These are phyloP conservation scores for Eupithecia insigniata DNA, from an alignment of 2,888 invertebrate genomes.

Conservation along the genomic window DNA sequence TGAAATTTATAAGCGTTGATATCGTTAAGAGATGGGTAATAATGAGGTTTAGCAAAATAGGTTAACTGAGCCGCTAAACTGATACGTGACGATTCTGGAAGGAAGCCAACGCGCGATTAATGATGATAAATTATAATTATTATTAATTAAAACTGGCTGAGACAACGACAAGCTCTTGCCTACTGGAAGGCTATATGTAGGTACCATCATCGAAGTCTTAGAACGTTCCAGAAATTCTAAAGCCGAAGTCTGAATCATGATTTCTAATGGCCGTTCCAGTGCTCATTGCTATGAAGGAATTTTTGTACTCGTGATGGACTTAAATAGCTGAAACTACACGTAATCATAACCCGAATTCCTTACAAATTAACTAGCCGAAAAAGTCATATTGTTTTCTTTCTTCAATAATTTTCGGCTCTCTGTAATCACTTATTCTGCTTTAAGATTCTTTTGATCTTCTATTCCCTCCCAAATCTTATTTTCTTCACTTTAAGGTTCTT, in stretches of 20 bases:
- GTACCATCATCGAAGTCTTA: constrained; percentile 55
- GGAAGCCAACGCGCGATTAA: constrained; percentile 63
- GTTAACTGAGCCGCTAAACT: constrained; percentile 65
- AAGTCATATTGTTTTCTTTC: not conserved
- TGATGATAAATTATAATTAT: constrained; percentile 65
- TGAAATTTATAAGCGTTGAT: not conserved
- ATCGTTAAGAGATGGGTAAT: not conserved
- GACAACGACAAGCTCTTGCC: constrained; percentile 44
- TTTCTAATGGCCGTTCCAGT: constrained; percentile 59
- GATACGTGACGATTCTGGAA: constrained; percentile 64
- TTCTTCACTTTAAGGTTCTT: constrained; percentile 7
- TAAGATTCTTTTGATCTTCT: no score
- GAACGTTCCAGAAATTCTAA: constrained; percentile 63
- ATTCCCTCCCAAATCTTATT: constrained; percentile 27
- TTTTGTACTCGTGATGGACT: constrained; percentile 16
- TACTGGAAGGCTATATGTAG: constrained; percentile 47
- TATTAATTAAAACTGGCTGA: constrained; percentile 65
- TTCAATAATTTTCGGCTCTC: not conserved
- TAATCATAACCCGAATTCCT: not conserved
- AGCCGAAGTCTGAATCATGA: constrained; percentile 66
- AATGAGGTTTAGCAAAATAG: constrained; percentile 58
- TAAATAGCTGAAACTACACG: not conserved
- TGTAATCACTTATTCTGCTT: not conserved
- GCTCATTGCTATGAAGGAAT: constrained; percentile 39
- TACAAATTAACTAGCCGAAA: not conserved